A percentile compares a stretch with the other conserved stretches of the same genome.
Conservation (phyloP, 2,113 vertebrate species). For the Megaleporinus macrocephalus region DNA sequence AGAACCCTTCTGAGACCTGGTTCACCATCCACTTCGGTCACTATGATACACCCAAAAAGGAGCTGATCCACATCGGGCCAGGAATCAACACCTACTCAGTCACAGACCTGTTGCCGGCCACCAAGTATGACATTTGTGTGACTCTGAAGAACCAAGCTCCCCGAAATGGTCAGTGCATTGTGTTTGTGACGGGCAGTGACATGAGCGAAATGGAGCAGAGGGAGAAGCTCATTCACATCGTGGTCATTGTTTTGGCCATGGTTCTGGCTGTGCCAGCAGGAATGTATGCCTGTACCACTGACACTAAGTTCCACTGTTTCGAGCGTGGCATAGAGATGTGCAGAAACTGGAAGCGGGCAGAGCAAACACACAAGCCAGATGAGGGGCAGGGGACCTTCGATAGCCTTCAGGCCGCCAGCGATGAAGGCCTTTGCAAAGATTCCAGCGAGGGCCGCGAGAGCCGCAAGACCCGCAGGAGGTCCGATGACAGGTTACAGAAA, state of each 20-base stretch:
- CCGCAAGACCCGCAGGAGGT: conserved; percentile 64
- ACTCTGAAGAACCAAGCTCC: conserved; percentile 78
- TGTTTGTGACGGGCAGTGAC: conserved; percentile 87
- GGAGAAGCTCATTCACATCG: conserved; percentile 85
- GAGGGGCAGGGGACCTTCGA: conserved; percentile 79
- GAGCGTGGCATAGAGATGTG: conserved; percentile 65
- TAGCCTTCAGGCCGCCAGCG: conserved; percentile 79
- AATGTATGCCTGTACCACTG: conserved; percentile 87
- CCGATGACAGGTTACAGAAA: conserved; percentile 70
- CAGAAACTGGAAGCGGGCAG: conserved; percentile 55
- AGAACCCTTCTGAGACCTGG: conserved; percentile 81
- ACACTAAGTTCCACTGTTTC: conserved; percentile 77
- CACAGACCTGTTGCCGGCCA: conserved; percentile 81
- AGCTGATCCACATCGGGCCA: conserved; percentile 84
- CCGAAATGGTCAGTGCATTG: conserved; percentile 80
- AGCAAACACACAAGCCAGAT: conserved; percentile 34
- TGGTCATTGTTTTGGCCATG: conserved; percentile 88
- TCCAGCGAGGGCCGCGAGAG: conserved; percentile 67
- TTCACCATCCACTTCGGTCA: conserved; percentile 85
- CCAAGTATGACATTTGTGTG: conserved; percentile 88
- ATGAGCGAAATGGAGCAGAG: conserved; percentile 83
- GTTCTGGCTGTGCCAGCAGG: conserved; percentile 84
- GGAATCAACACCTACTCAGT: conserved; percentile 87
- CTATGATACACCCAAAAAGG: conserved; percentile 78
- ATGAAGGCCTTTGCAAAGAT: conserved; percentile 78